Percentiles rank a stretch among this genome's conserved stretches.
These are phyloP conservation scores for Coremacera marginata DNA, from an alignment of 2,888 invertebrate species.

Conservation along the genomic window DNA sequence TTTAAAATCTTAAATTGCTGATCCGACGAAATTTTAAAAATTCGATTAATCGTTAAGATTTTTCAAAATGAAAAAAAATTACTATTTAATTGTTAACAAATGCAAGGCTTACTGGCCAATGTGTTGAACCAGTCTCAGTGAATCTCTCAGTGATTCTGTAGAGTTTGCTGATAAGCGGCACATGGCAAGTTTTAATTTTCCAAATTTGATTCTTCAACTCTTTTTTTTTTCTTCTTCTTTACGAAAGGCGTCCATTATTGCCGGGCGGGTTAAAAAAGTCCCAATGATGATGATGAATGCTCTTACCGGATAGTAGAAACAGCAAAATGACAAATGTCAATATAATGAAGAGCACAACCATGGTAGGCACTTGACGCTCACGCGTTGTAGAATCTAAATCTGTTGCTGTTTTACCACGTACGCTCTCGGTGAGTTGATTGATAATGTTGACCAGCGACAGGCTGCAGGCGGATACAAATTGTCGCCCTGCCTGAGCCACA, in stretches of 20 bases:
- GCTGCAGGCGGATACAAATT: constrained; percentile 79
- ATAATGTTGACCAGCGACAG: constrained; percentile 75
- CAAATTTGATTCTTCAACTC: background rate
- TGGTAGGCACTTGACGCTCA: constrained; percentile 77
- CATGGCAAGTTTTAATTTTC: constrained; percentile 4
- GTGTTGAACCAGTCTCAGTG: constrained; percentile 25
- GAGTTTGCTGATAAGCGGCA: background rate
- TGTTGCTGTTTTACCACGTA: constrained; percentile 71
- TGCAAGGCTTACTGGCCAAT: constrained; percentile 55
- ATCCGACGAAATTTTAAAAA: constrained; percentile 14
- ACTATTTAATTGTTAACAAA: constrained; percentile 57
- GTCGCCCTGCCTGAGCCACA: constrained; percentile 78
- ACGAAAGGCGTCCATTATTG: constrained; percentile 68
- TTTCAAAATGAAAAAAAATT: constrained; percentile 40
- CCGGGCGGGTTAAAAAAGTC: constrained; percentile 89
- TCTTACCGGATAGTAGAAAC: constrained; percentile 79
- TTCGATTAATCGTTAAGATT: constrained; percentile 10
- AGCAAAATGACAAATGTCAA: constrained; percentile 83
- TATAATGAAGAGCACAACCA: constrained; percentile 82
- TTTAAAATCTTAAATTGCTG: constrained; percentile 23
- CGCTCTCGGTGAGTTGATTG: constrained; percentile 77
- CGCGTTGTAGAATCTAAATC: constrained; percentile 53
- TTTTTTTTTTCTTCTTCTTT: constrained; percentile 49
- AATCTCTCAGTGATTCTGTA: background rate
- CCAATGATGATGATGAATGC: constrained; percentile 87